Percentiles rank a stretch among this genome's conserved stretches.
phyloP scores from a whole-genome alignment of 2,113 vertebrate genomes.

The Scatophagus argus region DNA sequence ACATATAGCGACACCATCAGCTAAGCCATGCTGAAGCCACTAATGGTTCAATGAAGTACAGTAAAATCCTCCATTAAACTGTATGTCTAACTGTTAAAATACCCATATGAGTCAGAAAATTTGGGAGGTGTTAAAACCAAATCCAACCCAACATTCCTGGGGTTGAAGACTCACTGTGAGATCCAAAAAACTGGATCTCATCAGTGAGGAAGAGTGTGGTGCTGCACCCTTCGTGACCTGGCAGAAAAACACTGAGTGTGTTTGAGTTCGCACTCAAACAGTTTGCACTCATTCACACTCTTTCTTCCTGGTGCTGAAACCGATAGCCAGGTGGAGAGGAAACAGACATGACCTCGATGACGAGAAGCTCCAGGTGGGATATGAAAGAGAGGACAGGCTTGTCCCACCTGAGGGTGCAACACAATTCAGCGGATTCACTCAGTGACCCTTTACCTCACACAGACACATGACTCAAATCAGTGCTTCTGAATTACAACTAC shows the following conservation, averaged over 20 bases:
- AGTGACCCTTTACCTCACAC: slow-evolving; percentile 7
- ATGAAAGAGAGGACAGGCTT: slow-evolving; percentile 24
- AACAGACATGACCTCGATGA: slow-evolving; percentile 4
- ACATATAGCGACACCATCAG: background rate
- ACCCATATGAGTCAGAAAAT: slow-evolving; percentile 34
- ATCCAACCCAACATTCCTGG: slow-evolving; percentile 11
- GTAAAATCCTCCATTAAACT: slow-evolving; percentile 25
- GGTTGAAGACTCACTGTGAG: slow-evolving; percentile 10
- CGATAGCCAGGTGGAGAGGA: background rate
- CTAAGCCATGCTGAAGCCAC: background rate
- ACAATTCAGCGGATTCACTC: background rate
- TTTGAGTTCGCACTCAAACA: too few species aligned
- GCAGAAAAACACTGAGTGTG: slow-evolving; percentile 42
- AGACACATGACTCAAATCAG: background rate
- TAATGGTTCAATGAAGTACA: background rate
- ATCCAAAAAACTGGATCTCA: slow-evolving; percentile 25
- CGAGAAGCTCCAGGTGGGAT: slow-evolving; percentile 7
- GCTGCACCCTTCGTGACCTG: slow-evolving; percentile 23
- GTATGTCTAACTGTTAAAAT: slow-evolving; percentile 18
- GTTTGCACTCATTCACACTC: too few species aligned
- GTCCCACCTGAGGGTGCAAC: slow-evolving; percentile 13
- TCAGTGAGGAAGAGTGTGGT: slow-evolving; percentile 3
- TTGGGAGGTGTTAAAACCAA: slow-evolving; percentile 21
- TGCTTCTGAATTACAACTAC: background rate
- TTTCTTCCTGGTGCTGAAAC: slow-evolving; percentile 13